These are phyloP conservation scores for Eutrigla gurnardus DNA, from an alignment of 2,797 vertebrate genomes.

Conservation along the genomic window DNA sequence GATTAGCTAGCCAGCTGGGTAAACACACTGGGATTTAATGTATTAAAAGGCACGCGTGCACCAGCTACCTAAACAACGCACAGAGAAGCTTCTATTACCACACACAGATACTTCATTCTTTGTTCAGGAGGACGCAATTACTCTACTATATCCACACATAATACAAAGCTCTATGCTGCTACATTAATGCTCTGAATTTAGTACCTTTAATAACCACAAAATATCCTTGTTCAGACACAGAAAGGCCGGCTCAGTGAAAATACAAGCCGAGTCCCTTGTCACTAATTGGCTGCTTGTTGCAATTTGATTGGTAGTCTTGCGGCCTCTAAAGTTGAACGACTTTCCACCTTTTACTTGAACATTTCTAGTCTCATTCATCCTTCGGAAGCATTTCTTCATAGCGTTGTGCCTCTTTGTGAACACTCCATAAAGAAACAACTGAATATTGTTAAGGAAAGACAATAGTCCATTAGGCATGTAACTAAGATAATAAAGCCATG, in stretches of 20 bases:
- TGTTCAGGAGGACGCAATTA: too few species aligned
- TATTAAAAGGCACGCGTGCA: too few species aligned
- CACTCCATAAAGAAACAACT: not conserved
- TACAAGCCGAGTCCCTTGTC: not conserved
- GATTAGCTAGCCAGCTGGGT: too few species aligned
- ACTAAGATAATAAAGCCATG: not conserved
- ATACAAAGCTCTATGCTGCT: too few species aligned
- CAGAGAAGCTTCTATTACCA: too few species aligned
- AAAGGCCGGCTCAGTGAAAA: not conserved
- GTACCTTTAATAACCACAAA: not conserved
- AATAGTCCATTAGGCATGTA: not conserved
- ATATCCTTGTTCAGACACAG: not conserved
- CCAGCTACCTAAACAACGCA: too few species aligned
- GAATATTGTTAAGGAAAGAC: not conserved
- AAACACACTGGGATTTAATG: too few species aligned
- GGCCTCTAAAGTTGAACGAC: not conserved
- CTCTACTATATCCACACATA: not conserved
- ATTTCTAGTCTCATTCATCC: not conserved
- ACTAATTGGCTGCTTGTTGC: not conserved
- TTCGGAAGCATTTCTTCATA: not conserved
- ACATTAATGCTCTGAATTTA: not conserved
- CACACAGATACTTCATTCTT: too few species aligned
- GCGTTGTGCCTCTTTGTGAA: not conserved
- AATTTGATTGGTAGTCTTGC: not conserved
- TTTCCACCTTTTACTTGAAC: not conserved